phyloP scores from a whole-genome alignment of 2,113 vertebrate species.

The Pungitius pungitius region DNA sequence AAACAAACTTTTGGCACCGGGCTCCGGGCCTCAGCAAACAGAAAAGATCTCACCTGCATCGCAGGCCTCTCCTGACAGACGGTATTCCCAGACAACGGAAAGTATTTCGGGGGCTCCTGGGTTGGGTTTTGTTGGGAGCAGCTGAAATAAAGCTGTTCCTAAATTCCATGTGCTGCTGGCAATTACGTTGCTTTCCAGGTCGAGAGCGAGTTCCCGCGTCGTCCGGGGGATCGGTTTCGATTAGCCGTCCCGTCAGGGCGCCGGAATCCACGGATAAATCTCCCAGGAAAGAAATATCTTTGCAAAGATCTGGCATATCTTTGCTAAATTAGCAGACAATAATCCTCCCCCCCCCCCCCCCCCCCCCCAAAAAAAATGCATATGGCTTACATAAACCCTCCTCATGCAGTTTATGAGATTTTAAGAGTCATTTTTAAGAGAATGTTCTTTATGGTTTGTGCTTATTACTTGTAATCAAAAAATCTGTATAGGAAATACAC shows the following conservation, averaged over 20 bases:
- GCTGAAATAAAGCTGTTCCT: constrained; percentile 47
- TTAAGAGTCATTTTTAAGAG: constrained; percentile 41
- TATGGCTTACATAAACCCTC: constrained; percentile 49
- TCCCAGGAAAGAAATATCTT: constrained; percentile 56
- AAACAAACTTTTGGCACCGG: constrained; percentile 73
- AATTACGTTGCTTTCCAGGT: constrained; percentile 64
- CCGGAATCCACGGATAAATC: constrained; percentile 63
- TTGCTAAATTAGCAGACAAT: constrained; percentile 52
- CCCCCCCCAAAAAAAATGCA: no score
- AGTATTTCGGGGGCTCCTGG: constrained; percentile 47
- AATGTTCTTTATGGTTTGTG: constrained; percentile 33
- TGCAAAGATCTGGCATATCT: constrained; percentile 45
- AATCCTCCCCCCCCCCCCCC: constrained; percentile 55
- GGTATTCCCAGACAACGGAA: constrained; percentile 52
- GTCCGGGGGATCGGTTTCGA: constrained; percentile 66
- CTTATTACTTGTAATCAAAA: constrained; percentile 49
- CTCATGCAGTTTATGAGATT: constrained; percentile 27
- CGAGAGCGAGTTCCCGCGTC: constrained; percentile 59
- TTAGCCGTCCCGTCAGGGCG: constrained; percentile 66
- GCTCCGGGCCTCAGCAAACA: constrained; percentile 57
- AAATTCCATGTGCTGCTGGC: constrained; percentile 59
- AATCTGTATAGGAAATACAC: constrained; percentile 17
- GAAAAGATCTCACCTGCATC: constrained; percentile 28
- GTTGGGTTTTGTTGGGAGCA: constrained; percentile 43
- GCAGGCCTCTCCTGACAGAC: constrained; percentile 40